A percentile compares a stretch with the other conserved stretches of the same genome.
Conservation (phyloP, 2,888 invertebrate species). For the Dicyrtomina minuta region DNA sequence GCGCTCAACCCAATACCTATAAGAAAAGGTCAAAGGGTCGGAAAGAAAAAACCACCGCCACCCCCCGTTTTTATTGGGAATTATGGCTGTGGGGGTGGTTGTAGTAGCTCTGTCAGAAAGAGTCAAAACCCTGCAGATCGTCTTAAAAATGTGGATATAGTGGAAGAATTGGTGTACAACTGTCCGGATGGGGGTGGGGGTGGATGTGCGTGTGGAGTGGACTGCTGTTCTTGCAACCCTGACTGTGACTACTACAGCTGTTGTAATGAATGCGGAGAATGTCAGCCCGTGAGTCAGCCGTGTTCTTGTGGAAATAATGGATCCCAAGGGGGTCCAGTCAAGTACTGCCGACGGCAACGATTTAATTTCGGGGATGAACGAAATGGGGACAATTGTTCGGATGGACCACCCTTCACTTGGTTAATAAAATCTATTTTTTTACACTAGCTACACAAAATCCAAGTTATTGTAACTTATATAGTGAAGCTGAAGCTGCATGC, state of each 20-base stretch:
- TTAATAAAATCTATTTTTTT: too few relatives aligned
- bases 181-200: conserved; percentile 28
- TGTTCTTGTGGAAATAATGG: too few relatives aligned
- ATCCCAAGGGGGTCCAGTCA: conserved; percentile 45
- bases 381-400: conserved; percentile 28
- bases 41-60: conserved; percentile 5
- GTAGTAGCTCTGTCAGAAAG: conserved; percentile 11
- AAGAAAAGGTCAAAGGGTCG: not conserved
- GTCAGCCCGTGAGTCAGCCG: conserved; percentile 35
- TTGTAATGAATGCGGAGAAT: conserved; percentile 43
- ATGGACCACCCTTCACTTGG: conserved; percentile 42
- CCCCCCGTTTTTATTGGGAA: conserved; percentile 30
- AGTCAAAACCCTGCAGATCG: conserved; percentile 37
- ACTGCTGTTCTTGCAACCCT: too few relatives aligned
- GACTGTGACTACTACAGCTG: conserved; percentile 17
- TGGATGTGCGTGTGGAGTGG: conserved; percentile 17
- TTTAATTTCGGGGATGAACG: conserved; percentile 45
- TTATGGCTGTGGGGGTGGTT: conserved; percentile 5
- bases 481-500: too few relatives aligned
- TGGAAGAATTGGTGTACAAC: conserved; percentile 47
- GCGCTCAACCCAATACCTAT: too few relatives aligned
- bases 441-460: too few relatives aligned
- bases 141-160: conserved; percentile 50
- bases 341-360: conserved; percentile 46
- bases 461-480: too few relatives aligned